A percentile compares a stretch with the other conserved stretches of the same genome.
phyloP scores from a whole-genome alignment of 2,797 vertebrate species.

The Enteromius argenteus region DNA sequence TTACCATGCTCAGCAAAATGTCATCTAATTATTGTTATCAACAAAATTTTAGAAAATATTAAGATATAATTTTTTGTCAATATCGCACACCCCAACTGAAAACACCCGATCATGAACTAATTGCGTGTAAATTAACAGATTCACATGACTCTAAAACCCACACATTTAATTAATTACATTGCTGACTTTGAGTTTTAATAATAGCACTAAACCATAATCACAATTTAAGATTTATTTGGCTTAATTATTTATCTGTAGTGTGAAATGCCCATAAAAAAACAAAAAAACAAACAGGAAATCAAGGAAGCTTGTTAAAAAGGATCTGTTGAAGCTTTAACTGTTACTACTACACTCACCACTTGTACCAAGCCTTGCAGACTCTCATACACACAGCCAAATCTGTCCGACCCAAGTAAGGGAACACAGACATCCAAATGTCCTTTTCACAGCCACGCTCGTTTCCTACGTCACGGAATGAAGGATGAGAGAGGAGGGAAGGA shows the following conservation, averaged over 20 bases:
- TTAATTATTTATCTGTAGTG: not conserved
- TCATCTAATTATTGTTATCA: no score
- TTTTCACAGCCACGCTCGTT: constrained; percentile 89
- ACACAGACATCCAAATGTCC: constrained; percentile 97
- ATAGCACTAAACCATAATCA: not conserved
- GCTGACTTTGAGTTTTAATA: not conserved
- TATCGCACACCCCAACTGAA: no score
- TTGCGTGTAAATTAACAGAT: no score
- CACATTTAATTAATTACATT: no score
- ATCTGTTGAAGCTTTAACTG: not conserved
- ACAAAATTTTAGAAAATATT: no score
- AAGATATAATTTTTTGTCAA: no score
- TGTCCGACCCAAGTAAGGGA: constrained; percentile 88
- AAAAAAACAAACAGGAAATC: not conserved
- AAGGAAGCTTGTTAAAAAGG: not conserved
- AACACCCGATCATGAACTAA: no score
- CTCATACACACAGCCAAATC: constrained; percentile 97
- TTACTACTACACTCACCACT: constrained; percentile 85
- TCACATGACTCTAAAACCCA: no score
- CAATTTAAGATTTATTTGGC: not conserved
- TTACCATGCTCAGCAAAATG: no score
- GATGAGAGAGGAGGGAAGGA: constrained; percentile 75
- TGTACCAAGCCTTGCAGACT: constrained; percentile 99
- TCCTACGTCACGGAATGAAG: constrained; percentile 84
- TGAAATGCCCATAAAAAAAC: no score